These are phyloP conservation scores for Salminus brasiliensis DNA, from an alignment of 2,113 vertebrate genomes.

Conservation along the genomic window DNA sequence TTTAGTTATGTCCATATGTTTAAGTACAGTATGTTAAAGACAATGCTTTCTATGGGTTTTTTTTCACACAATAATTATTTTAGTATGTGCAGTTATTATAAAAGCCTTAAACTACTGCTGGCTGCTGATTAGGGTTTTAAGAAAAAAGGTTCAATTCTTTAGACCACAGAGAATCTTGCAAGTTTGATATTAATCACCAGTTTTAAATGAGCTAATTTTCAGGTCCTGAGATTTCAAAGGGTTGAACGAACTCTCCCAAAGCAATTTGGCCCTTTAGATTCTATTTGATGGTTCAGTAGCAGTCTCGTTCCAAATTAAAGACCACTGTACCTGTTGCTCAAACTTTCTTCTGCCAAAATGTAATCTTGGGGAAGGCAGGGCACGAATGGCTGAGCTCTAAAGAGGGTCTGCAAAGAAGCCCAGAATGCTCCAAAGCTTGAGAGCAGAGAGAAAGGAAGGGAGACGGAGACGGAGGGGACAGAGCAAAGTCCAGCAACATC, in stretches of 20 bases:
- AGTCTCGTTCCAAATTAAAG: slow-evolving; percentile 47
- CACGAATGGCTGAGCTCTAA: background rate
- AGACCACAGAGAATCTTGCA: slow-evolving; percentile 4
- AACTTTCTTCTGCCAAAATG: background rate
- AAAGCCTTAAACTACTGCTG: background rate
- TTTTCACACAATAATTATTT: no score
- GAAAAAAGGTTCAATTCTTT: background rate
- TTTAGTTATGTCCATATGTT: no score
- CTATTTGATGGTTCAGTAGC: slow-evolving; percentile 54
- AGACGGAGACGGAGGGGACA: slow-evolving; percentile 7
- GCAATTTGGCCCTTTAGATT: slow-evolving; percentile 46
- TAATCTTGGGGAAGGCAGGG: background rate
- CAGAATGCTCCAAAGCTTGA: slow-evolving; percentile 20
- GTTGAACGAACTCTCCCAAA: slow-evolving; percentile 41
- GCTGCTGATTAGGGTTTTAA: background rate
- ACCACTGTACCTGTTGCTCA: slow-evolving; percentile 11
- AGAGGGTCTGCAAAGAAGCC: background rate
- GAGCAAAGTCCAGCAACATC: background rate
- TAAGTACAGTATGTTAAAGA: no score
- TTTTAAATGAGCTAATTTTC: slow-evolving; percentile 52
- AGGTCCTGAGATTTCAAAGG: slow-evolving; percentile 44
- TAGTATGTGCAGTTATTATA: background rate
- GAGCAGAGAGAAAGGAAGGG: background rate
- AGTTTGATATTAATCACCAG: slow-evolving; percentile 26
- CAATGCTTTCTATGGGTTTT: no score